These are phyloP conservation scores for Stictonetta naevosa DNA, from an alignment of 2,113 vertebrate species.

Conservation along the genomic window DNA sequence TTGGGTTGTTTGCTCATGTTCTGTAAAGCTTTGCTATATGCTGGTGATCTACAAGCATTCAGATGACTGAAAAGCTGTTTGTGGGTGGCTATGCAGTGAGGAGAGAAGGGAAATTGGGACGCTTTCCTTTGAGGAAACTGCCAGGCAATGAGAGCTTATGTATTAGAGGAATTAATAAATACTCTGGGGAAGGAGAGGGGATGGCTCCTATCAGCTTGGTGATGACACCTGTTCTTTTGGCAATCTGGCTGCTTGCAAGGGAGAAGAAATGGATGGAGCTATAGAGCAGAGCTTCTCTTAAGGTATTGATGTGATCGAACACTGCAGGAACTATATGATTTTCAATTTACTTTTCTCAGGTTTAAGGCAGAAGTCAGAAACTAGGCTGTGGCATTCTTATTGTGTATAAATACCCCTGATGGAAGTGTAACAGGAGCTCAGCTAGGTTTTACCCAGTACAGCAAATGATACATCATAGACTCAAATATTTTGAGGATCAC, in stretches of 20 bases:
- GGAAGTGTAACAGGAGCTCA: constrained; percentile 15
- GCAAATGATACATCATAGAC: background rate
- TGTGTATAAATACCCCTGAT: constrained; percentile 46
- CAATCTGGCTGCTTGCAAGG: background rate
- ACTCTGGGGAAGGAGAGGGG: background rate
- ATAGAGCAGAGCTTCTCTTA: background rate
- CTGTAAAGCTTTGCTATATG: constrained; percentile 2
- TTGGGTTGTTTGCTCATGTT: background rate
- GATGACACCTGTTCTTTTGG: background rate
- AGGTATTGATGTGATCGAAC: background rate
- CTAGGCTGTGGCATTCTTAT: constrained; percentile 24
- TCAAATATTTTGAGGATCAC: background rate
- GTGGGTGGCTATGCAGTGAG: constrained; percentile 13
- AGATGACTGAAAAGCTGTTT: constrained; percentile 31
- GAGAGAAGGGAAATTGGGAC: constrained; percentile 17
- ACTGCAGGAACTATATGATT: background rate
- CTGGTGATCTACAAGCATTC: background rate
- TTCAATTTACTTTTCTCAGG: background rate
- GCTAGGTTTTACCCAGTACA: background rate
- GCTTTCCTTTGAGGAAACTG: background rate
- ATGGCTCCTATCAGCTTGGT: background rate
- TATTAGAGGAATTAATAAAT: constrained; percentile 1
- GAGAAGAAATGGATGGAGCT: background rate
- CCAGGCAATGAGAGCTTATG: background rate
- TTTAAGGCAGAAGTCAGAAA: constrained; percentile 43